Conservation (phyloP, 2,113 vertebrate species). For the Furnarius figulus region DNA sequence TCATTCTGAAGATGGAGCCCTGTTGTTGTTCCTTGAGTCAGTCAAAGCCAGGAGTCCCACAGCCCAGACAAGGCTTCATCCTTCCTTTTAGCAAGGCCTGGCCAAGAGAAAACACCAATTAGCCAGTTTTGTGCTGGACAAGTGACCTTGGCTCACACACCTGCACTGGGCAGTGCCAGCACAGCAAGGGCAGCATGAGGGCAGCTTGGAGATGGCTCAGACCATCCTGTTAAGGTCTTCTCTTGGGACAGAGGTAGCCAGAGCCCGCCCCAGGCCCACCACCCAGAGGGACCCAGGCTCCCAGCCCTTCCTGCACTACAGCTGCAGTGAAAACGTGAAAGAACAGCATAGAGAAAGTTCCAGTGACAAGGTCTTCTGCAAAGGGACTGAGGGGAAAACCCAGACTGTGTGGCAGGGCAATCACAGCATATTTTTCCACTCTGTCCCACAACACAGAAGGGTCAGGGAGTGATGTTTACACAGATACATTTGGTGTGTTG, state of each 20-base stretch:
- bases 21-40: neutral
- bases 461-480: neutral
- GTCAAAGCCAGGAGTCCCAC: neutral
- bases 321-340: neutral
- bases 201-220: neutral
- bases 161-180: neutral
- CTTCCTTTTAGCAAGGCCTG: neutral
- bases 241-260: neutral
- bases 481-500: slow-evolving; percentile 89
- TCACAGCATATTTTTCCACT: neutral
- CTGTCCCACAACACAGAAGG: neutral
- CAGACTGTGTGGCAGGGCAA: neutral
- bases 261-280: neutral
- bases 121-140: accelerated
- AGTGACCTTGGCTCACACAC: neutral
- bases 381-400: neutral
- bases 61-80: neutral
- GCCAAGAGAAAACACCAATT: neutral
- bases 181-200: accelerated
- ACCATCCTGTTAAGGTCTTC: accelerated
- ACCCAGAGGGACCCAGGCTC: neutral
- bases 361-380: neutral
- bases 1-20: neutral
- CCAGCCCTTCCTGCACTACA: neutral
- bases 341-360: neutral